phyloP scores from a whole-genome alignment of 2,113 vertebrate genomes.

The Erpornis zantholeuca region DNA sequence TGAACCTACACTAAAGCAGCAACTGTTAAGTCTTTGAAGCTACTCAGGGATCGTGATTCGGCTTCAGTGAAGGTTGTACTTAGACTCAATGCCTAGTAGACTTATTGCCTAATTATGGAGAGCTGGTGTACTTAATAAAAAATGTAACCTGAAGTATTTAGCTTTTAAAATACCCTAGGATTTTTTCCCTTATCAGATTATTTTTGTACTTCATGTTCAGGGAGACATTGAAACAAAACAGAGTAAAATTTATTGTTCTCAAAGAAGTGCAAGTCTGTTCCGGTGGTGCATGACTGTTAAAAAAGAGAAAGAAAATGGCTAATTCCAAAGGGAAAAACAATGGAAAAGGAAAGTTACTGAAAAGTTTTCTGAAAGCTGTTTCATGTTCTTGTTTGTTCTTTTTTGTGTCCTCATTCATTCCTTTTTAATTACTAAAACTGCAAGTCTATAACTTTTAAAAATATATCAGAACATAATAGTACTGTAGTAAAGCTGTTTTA shows the following conservation, averaged over 20 bases:
- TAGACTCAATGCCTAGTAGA: neutral
- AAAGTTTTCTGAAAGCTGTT: neutral
- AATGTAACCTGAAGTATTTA: neutral
- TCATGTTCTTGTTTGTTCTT: neutral
- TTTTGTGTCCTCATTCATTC: neutral
- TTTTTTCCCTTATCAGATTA: neutral
- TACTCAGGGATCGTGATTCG: neutral
- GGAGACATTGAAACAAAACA: neutral
- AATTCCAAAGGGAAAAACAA: neutral
- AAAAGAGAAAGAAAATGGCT: neutral
- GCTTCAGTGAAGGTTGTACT: neutral
- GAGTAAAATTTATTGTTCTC: neutral
- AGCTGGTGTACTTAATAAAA: neutral
- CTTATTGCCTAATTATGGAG: neutral
- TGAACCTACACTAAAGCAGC: neutral
- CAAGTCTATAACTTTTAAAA: neutral
- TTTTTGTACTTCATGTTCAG: neutral
- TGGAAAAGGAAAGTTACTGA: neutral
- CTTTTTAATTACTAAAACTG: neutral
- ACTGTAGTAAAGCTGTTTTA: neutral
- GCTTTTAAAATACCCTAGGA: neutral
- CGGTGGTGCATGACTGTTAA: neutral
- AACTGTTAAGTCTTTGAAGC: neutral
- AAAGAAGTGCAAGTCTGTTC: neutral
- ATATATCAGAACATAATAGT: neutral